Base-by-base conservation (phyloP, 2,888 invertebrate species). In the Apotomis capreana region DNA sequence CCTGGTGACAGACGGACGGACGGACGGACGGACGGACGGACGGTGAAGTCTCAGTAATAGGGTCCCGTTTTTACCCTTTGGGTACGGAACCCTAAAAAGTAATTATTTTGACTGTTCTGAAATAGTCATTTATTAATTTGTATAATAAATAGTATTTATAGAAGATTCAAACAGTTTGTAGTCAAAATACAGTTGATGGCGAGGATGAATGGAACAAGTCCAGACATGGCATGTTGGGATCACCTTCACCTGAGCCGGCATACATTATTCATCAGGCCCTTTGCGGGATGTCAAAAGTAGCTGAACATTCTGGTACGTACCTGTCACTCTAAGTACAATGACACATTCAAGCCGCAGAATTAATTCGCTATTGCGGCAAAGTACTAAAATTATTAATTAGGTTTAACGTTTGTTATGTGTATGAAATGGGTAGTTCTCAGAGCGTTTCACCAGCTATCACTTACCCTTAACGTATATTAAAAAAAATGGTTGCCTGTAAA, bases 181-280 rank as follows among this genome's bases (percentile, higher is more conserved):
- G 9, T 2, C 9, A 3, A 3, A 49, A 49, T 9, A 6, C 8
- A 49, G 49, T 49, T 49, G 49, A 0, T 49, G 9, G 9, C 10
- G 49, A 49, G 9, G 5, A 58, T 12, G 26, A 58, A 37, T 12
- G 5, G 12, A 10, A 49, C 49, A 61, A 61, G 36, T 64, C 26
- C 26, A 12, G 52, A 10, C 9, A 37, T 54, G 54, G 15, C 64
- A 40, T 64, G 64, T 55, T 54, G 54, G 44, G 5, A 26, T 64
- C 54, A 64, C 54, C 10, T 13, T 40, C 54, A 64, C 64, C 44
- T 54, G 54, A 54, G 15, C 6, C 26, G 54, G 40, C 54, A 54
- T 64, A 40, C 44, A 64, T 64, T 15, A 64, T 64, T 64, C 64
- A 64, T 64, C 40, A 40, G 54, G n/a, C 15, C 15, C 54, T 54